Conservation (phyloP, 2,888 invertebrate species). For the Cryptophagus acutangulus region DNA sequence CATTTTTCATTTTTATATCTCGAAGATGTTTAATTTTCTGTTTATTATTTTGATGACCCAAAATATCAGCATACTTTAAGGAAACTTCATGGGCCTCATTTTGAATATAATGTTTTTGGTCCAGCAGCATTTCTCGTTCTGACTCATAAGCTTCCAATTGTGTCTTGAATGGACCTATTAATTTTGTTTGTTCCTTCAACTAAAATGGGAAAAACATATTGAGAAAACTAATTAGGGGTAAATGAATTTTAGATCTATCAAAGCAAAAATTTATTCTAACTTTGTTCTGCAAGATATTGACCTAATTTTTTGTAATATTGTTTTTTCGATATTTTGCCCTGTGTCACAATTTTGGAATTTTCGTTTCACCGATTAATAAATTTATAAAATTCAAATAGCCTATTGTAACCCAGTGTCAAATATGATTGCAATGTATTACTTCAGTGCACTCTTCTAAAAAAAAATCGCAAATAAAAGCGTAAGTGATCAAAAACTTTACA, state of each 20-base stretch:
- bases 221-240: too few species aligned
- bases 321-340: too few species aligned
- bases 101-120: slow-evolving; percentile 44
- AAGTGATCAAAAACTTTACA: too few species aligned
- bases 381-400: background rate
- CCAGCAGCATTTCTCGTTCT: slow-evolving; percentile 45
- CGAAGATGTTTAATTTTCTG: slow-evolving; percentile 58
- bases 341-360: too few species aligned
- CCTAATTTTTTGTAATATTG: too few species aligned
- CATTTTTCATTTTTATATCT: slow-evolving; percentile 49
- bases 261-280: too few species aligned
- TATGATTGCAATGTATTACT: too few species aligned
- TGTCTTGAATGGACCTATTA: slow-evolving; percentile 45
- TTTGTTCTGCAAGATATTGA: too few species aligned
- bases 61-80: slow-evolving; percentile 54
- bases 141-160: slow-evolving; percentile 50
- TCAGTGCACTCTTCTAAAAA: too few species aligned
- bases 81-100: slow-evolving; percentile 52
- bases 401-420: too few species aligned
- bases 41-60: slow-evolving; percentile 63
- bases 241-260: too few species aligned
- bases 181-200: slow-evolving; percentile 29
- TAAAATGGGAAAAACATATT: slow-evolving; percentile 9
- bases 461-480: too few species aligned
- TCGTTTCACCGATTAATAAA: background rate